phyloP scores from a whole-genome alignment of 2,797 vertebrate species.

The Odontamblyopus rebecca region DNA sequence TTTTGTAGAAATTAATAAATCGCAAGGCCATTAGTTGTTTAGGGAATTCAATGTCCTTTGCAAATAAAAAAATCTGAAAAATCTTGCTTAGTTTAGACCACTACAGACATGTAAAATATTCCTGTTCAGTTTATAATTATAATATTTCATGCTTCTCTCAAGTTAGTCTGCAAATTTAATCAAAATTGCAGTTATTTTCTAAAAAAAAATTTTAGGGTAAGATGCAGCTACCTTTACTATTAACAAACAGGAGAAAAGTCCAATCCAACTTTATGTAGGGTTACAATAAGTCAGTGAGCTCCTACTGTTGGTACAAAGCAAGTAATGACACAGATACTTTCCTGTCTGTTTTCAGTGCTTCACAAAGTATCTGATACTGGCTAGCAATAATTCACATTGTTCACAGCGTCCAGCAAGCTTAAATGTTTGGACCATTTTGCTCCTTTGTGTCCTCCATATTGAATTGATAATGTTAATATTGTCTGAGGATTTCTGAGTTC shows the following conservation, averaged over 20 bases:
- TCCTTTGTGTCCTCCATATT: neutral
- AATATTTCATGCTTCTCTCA: neutral
- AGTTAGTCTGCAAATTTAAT: neutral
- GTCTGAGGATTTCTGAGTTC: neutral
- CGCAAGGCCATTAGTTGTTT: too few species aligned
- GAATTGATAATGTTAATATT: conserved; percentile 1
- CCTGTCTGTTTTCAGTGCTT: too few species aligned
- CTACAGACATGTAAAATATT: neutral
- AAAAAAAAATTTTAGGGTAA: too few species aligned
- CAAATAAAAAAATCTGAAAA: neutral
- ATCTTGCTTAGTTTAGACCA: neutral
- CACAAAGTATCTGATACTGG: neutral
- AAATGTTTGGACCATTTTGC: neutral
- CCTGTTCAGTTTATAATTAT: neutral
- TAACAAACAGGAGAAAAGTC: too few species aligned
- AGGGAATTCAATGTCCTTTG: too few species aligned
- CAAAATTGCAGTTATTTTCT: neutral
- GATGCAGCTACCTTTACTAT: too few species aligned
- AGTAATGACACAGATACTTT: too few species aligned
- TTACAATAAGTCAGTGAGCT: too few species aligned
- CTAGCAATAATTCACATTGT: neutral
- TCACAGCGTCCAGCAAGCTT: neutral
- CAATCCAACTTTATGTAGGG: too few species aligned
- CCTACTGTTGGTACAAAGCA: too few species aligned
- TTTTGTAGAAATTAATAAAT: too few species aligned